Percentiles rank a stretch among this genome's conserved stretches.
These are phyloP conservation scores for Lordiphosa collinella DNA, from an alignment of 1,140 invertebrate species.

Conservation along the genomic window DNA sequence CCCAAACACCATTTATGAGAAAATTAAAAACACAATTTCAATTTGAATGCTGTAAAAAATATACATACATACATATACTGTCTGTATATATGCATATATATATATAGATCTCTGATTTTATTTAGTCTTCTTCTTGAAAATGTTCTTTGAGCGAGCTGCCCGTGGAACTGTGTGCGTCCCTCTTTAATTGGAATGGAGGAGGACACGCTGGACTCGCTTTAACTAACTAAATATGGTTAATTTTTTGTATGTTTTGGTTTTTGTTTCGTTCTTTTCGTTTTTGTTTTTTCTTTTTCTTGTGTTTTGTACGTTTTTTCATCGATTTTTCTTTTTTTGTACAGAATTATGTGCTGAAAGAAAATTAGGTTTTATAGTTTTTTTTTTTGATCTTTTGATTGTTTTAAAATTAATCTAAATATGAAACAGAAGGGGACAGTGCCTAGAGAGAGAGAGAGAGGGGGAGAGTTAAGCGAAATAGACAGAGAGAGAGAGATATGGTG, in stretches of 20 bases:
- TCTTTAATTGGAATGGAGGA: too few relatives aligned
- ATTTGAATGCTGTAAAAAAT: slow-evolving; percentile 72
- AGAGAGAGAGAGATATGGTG: neutral
- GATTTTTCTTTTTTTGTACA: slow-evolving; percentile 65
- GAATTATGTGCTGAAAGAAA: slow-evolving; percentile 67
- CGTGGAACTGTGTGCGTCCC: slow-evolving; percentile 39
- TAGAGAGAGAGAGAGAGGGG: slow-evolving; percentile 4
- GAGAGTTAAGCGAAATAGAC: neutral
- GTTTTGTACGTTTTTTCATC: slow-evolving; percentile 43
- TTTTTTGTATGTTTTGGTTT: slow-evolving; percentile 17
- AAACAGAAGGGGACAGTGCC: neutral
- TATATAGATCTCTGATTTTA: slow-evolving; percentile 64
- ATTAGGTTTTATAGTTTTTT: slow-evolving; percentile 26
- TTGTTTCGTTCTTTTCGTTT: slow-evolving; percentile 32
- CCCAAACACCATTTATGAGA: neutral
- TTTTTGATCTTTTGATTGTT: too few relatives aligned
- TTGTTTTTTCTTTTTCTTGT: slow-evolving; percentile 18
- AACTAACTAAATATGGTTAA: neutral
- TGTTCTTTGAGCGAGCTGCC: slow-evolving; percentile 41
- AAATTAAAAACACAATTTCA: slow-evolving; percentile 29
- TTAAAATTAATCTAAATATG: slow-evolving; percentile 40
- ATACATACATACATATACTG: slow-evolving; percentile 44
- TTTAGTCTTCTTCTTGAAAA: slow-evolving; percentile 67
- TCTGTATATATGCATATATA: slow-evolving; percentile 35
- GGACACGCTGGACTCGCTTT: slow-evolving; percentile 10